phyloP scores from a whole-genome alignment of 2,113 vertebrate genomes.

The Phodopus roborovskii region DNA sequence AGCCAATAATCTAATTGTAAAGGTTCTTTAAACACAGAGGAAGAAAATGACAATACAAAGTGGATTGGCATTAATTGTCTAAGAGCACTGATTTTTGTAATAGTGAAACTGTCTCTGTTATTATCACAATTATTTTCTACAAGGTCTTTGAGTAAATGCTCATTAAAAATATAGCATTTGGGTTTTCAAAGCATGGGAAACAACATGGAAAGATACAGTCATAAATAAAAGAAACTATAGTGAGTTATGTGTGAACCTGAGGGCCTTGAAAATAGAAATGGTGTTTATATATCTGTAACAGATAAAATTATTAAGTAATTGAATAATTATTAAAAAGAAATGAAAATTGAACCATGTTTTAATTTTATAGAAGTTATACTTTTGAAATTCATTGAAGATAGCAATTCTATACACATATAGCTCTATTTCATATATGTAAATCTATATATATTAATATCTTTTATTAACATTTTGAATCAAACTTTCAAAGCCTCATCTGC shows the following conservation, averaged over 20 bases:
- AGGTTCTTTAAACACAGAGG: conserved; percentile 46
- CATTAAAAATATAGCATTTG: conserved; percentile 65
- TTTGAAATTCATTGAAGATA: conserved; percentile 17
- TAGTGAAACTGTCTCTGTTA: conserved; percentile 57
- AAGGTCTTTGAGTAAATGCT: conserved; percentile 53
- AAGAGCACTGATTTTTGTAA: conserved; percentile 58
- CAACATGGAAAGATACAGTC: conserved; percentile 34
- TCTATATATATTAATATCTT: neutral
- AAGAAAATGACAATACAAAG: conserved; percentile 35
- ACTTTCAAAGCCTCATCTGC: conserved; percentile 33
- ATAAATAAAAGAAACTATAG: conserved; percentile 48
- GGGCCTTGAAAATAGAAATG: conserved; percentile 32
- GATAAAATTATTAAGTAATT: conserved; percentile 47
- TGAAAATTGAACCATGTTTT: neutral
- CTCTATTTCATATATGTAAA: neutral
- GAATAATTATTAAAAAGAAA: conserved; percentile 44
- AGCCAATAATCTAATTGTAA: conserved; percentile 61
- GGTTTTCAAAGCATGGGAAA: conserved; percentile 43
- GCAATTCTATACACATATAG: neutral
- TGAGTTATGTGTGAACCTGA: neutral
- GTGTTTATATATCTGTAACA: conserved; percentile 11
- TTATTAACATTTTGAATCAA: neutral
- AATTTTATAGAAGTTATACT: conserved; percentile 26
- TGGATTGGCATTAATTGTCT: conserved; percentile 56
- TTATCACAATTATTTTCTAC: conserved; percentile 67